Percentiles rank a stretch among this genome's conserved stretches.
phyloP scores from a whole-genome alignment of 2,113 vertebrate species.

The Pelecanoides urinatrix region DNA sequence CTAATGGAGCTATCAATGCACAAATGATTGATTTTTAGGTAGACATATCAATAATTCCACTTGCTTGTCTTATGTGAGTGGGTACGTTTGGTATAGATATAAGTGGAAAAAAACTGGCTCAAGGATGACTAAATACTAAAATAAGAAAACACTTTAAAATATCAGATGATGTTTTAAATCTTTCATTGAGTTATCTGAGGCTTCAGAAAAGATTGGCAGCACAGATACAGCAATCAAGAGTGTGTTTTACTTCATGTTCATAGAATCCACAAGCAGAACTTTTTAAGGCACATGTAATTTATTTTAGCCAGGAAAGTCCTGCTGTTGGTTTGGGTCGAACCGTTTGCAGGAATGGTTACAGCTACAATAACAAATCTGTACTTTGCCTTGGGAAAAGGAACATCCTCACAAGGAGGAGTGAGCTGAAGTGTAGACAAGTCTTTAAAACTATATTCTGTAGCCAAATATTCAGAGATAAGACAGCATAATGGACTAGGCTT shows the following conservation, averaged over 20 bases:
- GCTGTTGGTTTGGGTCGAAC: neutral
- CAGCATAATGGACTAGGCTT: neutral
- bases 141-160: neutral
- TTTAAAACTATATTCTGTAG: neutral
- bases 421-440: neutral
- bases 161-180: neutral
- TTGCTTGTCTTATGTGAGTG: neutral
- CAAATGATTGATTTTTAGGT: neutral
- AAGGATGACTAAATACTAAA: neutral
- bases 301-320: neutral
- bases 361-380: neutral
- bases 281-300: neutral
- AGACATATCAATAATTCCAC: neutral
- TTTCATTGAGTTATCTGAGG: neutral
- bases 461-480: neutral
- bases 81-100: neutral
- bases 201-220: neutral
- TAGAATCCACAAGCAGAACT: neutral
- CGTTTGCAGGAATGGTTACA: neutral
- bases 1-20: neutral
- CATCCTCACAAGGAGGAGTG: rapidly evolving
- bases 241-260: neutral
- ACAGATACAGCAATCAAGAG: neutral
- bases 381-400: neutral
- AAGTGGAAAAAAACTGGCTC: neutral